Conservation (phyloP, 2,888 invertebrate species). For the Torymus texanus region DNA sequence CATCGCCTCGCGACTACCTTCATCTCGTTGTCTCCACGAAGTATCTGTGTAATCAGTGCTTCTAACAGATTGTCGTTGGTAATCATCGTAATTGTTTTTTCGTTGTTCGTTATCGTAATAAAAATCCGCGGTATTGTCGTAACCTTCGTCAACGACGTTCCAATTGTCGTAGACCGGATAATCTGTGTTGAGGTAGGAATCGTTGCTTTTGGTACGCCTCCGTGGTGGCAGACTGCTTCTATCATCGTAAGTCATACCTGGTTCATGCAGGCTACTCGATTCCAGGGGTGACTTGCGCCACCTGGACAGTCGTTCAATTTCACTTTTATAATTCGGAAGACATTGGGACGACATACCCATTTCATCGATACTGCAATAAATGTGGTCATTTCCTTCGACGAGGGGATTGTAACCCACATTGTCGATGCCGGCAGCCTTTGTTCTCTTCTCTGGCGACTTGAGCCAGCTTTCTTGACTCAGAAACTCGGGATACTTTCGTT, state of each 20-base stretch:
- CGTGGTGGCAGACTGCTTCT: conserved; percentile 51
- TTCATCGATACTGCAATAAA: conserved; percentile 79
- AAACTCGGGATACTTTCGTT: conserved; percentile 66
- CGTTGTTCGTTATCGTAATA: conserved; percentile 58
- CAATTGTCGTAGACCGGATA: conserved; percentile 63
- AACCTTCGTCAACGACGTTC: conserved; percentile 47
- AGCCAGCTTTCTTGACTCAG: conserved; percentile 59
- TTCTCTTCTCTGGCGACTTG: conserved; percentile 61
- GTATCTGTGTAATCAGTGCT: conserved; percentile 47
- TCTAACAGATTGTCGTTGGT: conserved; percentile 53
- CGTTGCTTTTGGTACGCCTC: conserved; percentile 67
- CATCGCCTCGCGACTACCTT: conserved; percentile 48
- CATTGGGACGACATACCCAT: conserved; percentile 63
- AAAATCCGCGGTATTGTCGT: conserved; percentile 62
- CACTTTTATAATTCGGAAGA: conserved; percentile 63
- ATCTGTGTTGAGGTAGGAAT: conserved; percentile 67
- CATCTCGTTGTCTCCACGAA: conserved; percentile 13
- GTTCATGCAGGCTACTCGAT: neutral
- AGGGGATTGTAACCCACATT: conserved; percentile 59
- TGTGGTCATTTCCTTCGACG: conserved; percentile 66
- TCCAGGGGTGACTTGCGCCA: conserved; percentile 52
- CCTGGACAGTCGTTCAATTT: conserved; percentile 60
- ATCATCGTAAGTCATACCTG: neutral
- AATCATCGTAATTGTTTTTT: conserved; percentile 52
- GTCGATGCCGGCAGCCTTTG: conserved; percentile 39